Base-by-base conservation (phyloP, 2,113 vertebrate genomes). In the Coreoperca whiteheadi region DNA sequence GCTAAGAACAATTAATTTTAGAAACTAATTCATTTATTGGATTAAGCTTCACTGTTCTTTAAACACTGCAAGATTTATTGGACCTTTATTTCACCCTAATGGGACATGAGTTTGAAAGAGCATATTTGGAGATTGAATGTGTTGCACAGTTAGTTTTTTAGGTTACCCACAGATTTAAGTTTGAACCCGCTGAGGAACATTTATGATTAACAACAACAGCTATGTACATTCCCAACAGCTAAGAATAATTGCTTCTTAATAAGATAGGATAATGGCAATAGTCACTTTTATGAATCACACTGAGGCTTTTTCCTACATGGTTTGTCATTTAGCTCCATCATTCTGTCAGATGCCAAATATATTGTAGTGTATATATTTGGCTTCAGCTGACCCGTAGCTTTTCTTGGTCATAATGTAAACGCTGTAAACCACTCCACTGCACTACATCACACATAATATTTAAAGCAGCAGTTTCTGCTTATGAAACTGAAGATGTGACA, bases 1-100 rank as follows among this genome's bases (percentile, higher is more conserved):
- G 89, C 89, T 82, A 87, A 88, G 91, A 94, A 94, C 93, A 95
- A 95, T 95, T 94, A 91, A 93, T 94, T 96, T 94, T 65, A 82
- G 82, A 92, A 93, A 91, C 86, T 92, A 94, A 94, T 95, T 94
- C 89, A 95, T 94, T 96, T 88, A 92, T 85, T 95, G 91, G 92
- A 95, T 94, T 95, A 95, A 94, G 94, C 91, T 83, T 88, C 85
- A 83, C 78, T 91, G 92, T 90, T 92, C 88, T 92, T 92, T 92
- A 89, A 88, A 92, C 88, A 93, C 80, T 60, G 78, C 57, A 2
- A 87, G 88, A 94, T 91, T 92, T 94, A 93, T 94, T 91, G 90
- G 88, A 76, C 86, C 87, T 92, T 95, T 87, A 92, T 91, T 92
- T 93, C 89, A 87, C 81, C 71, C 91, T 92, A 92, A 92, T 93